Evolutionary conservation across 2,888 invertebrate species (phyloP).

Genomic region (Opisthograptis luteolata): DNA sequence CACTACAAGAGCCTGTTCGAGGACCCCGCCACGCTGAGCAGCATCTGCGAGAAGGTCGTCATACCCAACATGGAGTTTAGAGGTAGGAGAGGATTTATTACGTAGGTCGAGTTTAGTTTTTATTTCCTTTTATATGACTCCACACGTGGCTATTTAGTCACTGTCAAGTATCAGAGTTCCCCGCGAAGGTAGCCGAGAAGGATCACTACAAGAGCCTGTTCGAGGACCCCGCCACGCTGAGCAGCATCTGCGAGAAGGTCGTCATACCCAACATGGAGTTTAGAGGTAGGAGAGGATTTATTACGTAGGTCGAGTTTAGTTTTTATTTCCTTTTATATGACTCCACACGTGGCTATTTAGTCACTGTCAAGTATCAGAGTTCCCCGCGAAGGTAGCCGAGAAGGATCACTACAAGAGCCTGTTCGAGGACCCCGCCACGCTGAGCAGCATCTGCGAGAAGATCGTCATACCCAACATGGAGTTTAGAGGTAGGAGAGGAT

Average conservation of each 20-base stretch:
- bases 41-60: conserved; percentile 98
- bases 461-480: conserved; percentile 99
- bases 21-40: conserved; percentile 92
- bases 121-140: too few relatives aligned
- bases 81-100: conserved; percentile 85
- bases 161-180: too few relatives aligned
- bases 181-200: conserved; percentile 97
- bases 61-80: conserved; percentile 99
- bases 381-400: conserved; percentile 97
- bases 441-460: conserved; percentile 97
- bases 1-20: conserved; percentile 96
- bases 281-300: conserved; percentile 87
- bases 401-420: conserved; percentile 93
- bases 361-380: too few relatives aligned
- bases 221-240: conserved; percentile 93
- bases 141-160: too few relatives aligned
- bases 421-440: conserved; percentile 94
- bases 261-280: conserved; percentile 99
- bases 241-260: conserved; percentile 98
- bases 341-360: too few relatives aligned
- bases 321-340: too few relatives aligned
- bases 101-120: too few relatives aligned
- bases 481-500: conserved; percentile 89
- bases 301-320: too few relatives aligned
- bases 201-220: conserved; percentile 94